These are phyloP conservation scores for Cossypha caffra DNA, from an alignment of 2,797 vertebrate genomes.

Conservation along the genomic window DNA sequence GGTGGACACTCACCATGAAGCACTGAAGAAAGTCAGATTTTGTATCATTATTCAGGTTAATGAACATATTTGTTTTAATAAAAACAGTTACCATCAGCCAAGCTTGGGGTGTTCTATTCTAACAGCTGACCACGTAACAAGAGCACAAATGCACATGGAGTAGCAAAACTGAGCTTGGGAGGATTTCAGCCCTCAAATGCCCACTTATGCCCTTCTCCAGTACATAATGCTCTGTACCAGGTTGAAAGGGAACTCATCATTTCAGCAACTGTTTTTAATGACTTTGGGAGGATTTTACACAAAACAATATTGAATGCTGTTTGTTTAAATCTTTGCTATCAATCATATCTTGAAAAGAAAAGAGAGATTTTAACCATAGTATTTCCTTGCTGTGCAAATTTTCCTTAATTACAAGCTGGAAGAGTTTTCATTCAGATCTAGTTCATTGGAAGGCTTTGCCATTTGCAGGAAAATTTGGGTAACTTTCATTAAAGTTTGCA, in stretches of 20 bases:
- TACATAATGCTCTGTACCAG: background rate
- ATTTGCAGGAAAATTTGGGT: background rate
- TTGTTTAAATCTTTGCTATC: background rate
- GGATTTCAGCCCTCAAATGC: background rate
- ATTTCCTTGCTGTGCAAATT: background rate
- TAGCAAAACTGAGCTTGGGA: background rate
- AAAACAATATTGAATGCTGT: background rate
- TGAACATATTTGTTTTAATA: background rate
- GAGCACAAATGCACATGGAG: background rate
- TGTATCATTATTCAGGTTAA: background rate
- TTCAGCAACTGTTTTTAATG: background rate
- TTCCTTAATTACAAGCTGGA: background rate
- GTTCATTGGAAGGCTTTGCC: background rate
- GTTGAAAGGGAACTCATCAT: background rate
- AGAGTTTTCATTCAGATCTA: background rate
- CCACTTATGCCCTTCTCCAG: background rate
- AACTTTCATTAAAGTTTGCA: background rate
- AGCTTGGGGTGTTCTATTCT: background rate
- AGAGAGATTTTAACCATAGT: background rate
- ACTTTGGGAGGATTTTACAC: background rate
- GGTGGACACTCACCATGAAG: background rate
- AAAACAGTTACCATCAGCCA: background rate
- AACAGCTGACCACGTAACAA: fast-evolving
- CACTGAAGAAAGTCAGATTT: background rate
- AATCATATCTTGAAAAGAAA: background rate